A percentile compares a stretch with the other conserved stretches of the same genome.
phyloP scores from a whole-genome alignment of 1,140 invertebrate species.

The Solenopsis invicta region DNA sequence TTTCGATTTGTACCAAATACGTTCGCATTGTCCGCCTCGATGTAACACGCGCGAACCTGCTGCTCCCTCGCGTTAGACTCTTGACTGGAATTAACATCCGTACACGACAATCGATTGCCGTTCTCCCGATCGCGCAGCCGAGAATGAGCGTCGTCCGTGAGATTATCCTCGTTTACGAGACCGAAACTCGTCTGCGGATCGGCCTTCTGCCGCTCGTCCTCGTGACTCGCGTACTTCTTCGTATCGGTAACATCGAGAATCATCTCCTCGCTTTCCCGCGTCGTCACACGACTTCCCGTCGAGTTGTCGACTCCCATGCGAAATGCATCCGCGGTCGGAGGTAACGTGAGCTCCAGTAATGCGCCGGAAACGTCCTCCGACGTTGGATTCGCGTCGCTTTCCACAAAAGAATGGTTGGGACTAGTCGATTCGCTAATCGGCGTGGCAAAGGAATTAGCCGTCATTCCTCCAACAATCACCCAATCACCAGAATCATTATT shows the following conservation, averaged over 20 bases:
- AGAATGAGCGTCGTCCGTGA: conserved; percentile 10
- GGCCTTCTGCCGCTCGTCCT: conserved; percentile 10
- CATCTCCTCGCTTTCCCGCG: conserved; percentile 77
- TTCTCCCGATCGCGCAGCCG: conserved; percentile 64
- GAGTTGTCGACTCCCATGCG: conserved; percentile 81
- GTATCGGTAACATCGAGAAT: conserved; percentile 71
- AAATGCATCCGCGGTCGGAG: conserved; percentile 81
- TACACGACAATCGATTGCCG: conserved; percentile 71
- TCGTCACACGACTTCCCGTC: conserved; percentile 78
- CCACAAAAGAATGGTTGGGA: conserved; percentile 78
- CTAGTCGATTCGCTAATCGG: conserved; percentile 80
- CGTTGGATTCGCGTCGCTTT: conserved; percentile 75
- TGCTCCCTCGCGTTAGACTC: conserved; percentile 67
- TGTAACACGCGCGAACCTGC: conserved; percentile 58
- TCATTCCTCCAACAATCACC: conserved; percentile 82
- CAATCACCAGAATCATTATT: conserved; percentile 81
- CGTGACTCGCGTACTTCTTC: conserved; percentile 61
- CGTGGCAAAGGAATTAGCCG: conserved; percentile 79
- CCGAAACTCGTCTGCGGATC: conserved; percentile 46
- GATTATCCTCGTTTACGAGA: conserved; percentile 41
- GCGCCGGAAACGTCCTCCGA: conserved; percentile 82
- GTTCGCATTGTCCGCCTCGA: conserved; percentile 76
- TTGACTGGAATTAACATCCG: conserved; percentile 49
- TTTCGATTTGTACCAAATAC: conserved; percentile 77
- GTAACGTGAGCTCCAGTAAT: conserved; percentile 82